phyloP scores from a whole-genome alignment of 2,888 invertebrate genomes.

The Aleiodes testaceus region DNA sequence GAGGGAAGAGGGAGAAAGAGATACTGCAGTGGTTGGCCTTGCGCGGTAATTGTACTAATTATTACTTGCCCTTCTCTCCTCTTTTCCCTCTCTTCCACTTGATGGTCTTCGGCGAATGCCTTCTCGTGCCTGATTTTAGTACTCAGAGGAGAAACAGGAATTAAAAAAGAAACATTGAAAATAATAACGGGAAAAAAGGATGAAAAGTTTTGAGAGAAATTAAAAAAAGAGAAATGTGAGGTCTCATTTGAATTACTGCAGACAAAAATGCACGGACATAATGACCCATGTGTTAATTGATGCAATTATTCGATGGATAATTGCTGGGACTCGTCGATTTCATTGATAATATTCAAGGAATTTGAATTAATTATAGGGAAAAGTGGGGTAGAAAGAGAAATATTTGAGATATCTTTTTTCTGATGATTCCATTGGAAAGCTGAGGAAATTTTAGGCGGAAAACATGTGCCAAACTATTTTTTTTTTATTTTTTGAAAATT shows the following conservation, averaged over 20 bases:
- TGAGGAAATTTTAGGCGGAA: no score
- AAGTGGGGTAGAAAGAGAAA: no score
- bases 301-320: slow-evolving; percentile 33
- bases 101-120: slow-evolving; percentile 44
- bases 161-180: slow-evolving; percentile 21
- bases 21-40: slow-evolving; percentile 68
- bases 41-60: slow-evolving; percentile 72
- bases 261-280: slow-evolving; percentile 31
- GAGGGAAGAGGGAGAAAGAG: slow-evolving; percentile 63
- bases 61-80: slow-evolving; percentile 60
- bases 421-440: no score
- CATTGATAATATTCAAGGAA: slow-evolving; percentile 10
- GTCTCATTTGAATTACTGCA: slow-evolving; percentile 29
- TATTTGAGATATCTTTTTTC: no score
- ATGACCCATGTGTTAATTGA: slow-evolving; percentile 41
- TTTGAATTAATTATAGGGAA: slow-evolving; percentile 15
- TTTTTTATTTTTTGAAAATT: no score
- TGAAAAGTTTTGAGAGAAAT: slow-evolving; percentile 32
- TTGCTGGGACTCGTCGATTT: slow-evolving; percentile 14
- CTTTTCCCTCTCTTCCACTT: slow-evolving; percentile 37
- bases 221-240: slow-evolving; percentile 31
- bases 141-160: slow-evolving; percentile 48
- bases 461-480: no score
- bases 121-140: slow-evolving; percentile 56
- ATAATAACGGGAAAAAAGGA: slow-evolving; percentile 13